Evolutionary conservation across 2,113 vertebrate genomes (phyloP).

Genomic region (Halichoerus grypus): DNA sequence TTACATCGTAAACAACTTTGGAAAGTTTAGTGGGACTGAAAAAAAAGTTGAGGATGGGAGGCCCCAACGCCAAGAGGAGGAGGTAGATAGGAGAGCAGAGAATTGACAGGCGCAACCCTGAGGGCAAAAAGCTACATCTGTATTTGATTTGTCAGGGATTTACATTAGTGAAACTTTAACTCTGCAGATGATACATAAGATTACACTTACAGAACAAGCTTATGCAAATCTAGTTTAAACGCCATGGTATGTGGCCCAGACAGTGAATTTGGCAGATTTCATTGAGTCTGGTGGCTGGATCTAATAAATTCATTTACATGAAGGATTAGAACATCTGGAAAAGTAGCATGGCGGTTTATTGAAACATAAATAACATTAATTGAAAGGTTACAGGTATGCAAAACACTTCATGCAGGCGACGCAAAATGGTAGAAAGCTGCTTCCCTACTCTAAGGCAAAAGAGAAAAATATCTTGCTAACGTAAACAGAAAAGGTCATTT

Average conservation of each 20-base stretch:
- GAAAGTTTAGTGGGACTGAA: slow-evolving; percentile 77
- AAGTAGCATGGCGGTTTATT: slow-evolving; percentile 87
- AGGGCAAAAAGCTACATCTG: slow-evolving; percentile 88
- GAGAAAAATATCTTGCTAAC: slow-evolving; percentile 50
- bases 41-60: slow-evolving; percentile 42
- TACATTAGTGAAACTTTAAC: slow-evolving; percentile 90
- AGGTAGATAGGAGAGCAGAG: slow-evolving; percentile 80
- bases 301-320: slow-evolving; percentile 89
- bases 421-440: slow-evolving; percentile 62
- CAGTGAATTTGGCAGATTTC: slow-evolving; percentile 86
- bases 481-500: slow-evolving; percentile 67
- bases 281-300: slow-evolving; percentile 83
- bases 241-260: slow-evolving; percentile 82
- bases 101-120: slow-evolving; percentile 83
- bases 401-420: slow-evolving; percentile 73
- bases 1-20: slow-evolving; percentile 80
- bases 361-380: slow-evolving; percentile 88
- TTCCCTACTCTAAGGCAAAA: slow-evolving; percentile 56
- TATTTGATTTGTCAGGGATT: slow-evolving; percentile 89
- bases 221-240: slow-evolving; percentile 89
- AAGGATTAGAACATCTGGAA: slow-evolving; percentile 89
- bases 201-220: slow-evolving; percentile 88
- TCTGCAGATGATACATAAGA: slow-evolving; percentile 89
- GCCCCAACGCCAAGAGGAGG: background rate
- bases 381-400: slow-evolving; percentile 86